phyloP scores from a whole-genome alignment of 2,113 vertebrate genomes.

The Cephalopholis sonnerati region DNA sequence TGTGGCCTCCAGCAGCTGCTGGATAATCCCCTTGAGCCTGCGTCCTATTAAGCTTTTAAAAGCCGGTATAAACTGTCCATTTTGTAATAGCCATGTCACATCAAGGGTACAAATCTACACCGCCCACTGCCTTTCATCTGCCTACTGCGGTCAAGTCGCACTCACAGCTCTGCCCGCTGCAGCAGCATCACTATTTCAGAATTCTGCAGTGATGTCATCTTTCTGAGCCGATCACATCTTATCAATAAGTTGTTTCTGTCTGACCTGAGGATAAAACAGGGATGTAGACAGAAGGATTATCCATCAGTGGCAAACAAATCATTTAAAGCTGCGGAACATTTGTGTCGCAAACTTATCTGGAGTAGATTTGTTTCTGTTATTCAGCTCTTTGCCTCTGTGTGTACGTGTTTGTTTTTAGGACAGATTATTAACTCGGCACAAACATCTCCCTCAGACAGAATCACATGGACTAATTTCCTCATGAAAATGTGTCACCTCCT shows the following conservation, averaged over 20 bases:
- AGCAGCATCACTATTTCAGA: not conserved
- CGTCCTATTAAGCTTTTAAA: conserved; percentile 83
- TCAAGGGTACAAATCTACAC: conserved; percentile 74
- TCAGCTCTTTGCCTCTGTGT: not conserved
- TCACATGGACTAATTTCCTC: not conserved
- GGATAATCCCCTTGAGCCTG: conserved; percentile 78
- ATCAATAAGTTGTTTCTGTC: not conserved
- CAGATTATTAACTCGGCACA: not conserved
- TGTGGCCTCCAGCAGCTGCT: conserved; percentile 77
- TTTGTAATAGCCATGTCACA: conserved; percentile 83
- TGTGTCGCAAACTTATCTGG: not conserved
- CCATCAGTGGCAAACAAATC: not conserved
- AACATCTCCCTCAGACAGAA: not conserved
- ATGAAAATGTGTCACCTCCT: too few relatives aligned
- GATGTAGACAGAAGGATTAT: not conserved
- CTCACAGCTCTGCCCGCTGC: conserved; percentile 2
- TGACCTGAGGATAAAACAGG: not conserved
- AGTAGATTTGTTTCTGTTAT: not conserved
- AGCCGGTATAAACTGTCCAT: conserved; percentile 83
- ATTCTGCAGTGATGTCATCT: conserved; percentile 1
- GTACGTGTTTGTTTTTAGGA: not conserved
- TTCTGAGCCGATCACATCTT: conserved; percentile 28
- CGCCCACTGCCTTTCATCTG: conserved; percentile 48
- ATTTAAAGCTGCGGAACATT: not conserved
- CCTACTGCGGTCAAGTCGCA: conserved; percentile 4